Conservation (phyloP, 2,797 vertebrate genomes). For the Gouania willdenowi region DNA sequence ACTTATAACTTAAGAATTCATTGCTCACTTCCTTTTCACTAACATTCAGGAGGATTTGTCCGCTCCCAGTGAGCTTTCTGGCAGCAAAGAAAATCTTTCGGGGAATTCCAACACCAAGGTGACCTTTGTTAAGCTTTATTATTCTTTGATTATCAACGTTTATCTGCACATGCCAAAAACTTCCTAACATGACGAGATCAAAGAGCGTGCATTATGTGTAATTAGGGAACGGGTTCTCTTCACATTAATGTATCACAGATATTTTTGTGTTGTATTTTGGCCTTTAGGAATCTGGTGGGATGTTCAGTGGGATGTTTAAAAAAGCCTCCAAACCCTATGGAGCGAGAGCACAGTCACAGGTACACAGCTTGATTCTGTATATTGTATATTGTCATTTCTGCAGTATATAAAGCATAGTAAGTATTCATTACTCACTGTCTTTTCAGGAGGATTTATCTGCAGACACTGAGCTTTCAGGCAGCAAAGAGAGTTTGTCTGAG, state of each 20-base stretch:
- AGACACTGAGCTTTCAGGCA: slow-evolving; percentile 24
- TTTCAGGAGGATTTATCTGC: slow-evolving; percentile 37
- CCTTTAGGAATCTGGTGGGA: slow-evolving; percentile 25
- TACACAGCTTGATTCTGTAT: background rate
- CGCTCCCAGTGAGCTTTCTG: slow-evolving; percentile 9
- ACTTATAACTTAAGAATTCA: background rate
- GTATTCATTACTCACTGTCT: no score
- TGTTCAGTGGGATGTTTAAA: slow-evolving; percentile 41
- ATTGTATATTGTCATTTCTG: no score
- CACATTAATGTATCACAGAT: no score
- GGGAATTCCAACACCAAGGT: slow-evolving; percentile 33
- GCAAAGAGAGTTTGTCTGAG: slow-evolving; percentile 32
- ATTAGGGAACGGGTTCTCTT: no score
- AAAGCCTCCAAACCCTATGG: slow-evolving; percentile 16
- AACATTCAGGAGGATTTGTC: slow-evolving; percentile 35
- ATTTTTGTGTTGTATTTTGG: background rate
- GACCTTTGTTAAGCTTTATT: no score
- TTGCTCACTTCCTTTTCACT: background rate
- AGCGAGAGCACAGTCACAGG: slow-evolving; percentile 32
- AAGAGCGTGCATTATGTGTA: background rate
- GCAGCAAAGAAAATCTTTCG: slow-evolving; percentile 23
- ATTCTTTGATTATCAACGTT: no score
- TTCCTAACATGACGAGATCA: no score
- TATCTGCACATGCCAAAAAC: no score
- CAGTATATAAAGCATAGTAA: no score